These are phyloP conservation scores for Bucco capensis DNA, from an alignment of 2,113 vertebrate species.

Conservation along the genomic window DNA sequence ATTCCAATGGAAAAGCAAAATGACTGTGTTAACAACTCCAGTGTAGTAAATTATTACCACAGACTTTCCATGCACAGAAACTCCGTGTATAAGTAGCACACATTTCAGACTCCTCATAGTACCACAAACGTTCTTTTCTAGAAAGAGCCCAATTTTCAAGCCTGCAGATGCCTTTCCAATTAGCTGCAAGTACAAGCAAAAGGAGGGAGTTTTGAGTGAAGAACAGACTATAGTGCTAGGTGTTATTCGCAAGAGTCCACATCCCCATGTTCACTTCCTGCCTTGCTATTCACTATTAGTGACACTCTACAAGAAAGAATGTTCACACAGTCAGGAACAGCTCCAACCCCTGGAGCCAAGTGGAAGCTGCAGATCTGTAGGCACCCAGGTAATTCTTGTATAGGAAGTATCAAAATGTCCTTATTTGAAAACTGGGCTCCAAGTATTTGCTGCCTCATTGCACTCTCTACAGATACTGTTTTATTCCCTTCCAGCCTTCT, in stretches of 20 bases:
- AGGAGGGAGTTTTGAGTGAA: background rate
- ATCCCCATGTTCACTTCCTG: background rate
- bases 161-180: background rate
- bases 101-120: constrained; percentile 8
- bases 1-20: constrained; percentile 8
- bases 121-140: background rate
- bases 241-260: background rate
- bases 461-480: rapidly evolving
- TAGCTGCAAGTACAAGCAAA: background rate
- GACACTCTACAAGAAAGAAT: background rate
- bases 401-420: background rate
- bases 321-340: background rate
- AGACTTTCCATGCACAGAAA: constrained; percentile 58
- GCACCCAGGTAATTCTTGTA: background rate
- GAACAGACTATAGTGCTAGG: background rate
- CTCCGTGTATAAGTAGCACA: constrained; percentile 24
- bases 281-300: background rate
- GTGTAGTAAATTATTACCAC: background rate
- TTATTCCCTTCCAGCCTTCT: background rate
- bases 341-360: background rate
- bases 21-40: background rate
- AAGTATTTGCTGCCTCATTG: background rate
- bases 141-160: constrained; percentile 35
- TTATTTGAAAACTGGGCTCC: constrained; percentile 14
- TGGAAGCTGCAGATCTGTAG: background rate